Base-by-base conservation (phyloP, 2,113 vertebrate species). In the Hiodon alosoides region DNA sequence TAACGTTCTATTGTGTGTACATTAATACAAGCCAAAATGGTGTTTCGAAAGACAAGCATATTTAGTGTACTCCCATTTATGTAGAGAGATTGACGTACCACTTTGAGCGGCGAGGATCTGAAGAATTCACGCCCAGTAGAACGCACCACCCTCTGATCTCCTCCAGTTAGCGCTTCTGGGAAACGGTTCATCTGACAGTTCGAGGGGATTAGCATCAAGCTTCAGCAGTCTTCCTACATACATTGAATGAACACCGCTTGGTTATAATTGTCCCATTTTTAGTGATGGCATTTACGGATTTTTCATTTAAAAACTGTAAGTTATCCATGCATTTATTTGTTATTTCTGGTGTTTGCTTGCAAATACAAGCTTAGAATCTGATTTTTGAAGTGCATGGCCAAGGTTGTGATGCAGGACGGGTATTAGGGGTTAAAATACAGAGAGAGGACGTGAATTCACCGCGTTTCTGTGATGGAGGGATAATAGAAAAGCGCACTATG, bases 31-130 rank as follows among this genome's bases (percentile, higher is more conserved):
- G 70, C 50, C 11, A 7, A 52, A 47, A 72, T n/a, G 59, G 71
- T 50, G 50, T 47, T 62, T 60, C 3, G 71, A 51, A 62, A 16
- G 47, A 52, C 58, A 59, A 11, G 14, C 7, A 72, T 14, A 61
- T 72, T 16, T 72, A n/a, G 70, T 60, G 14, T 47, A 47, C 70
- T 48, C 71, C 14, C 58, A 3, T 50, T 72, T 52, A 31, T 72
- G 61, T 72, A 59, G 11, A 60, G 48, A 72, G 71, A 59, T 52
- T 78, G 84, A 84, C 85, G 86, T 80, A 82, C 73, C 78, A 81
- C 71, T 89, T 88, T 85, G 83, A 82, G 84, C 87, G 84, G 88
- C 85, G 87, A 83, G 84, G 83, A 81, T 86, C 82, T 81, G 85
- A 80, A 66, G 31, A 74, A 67, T 74, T 53, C 73, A 67, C 73